Base-by-base conservation (phyloP, 92 coral and sea anemone genomes). In the Parazoanthus atlanticus region DNA sequence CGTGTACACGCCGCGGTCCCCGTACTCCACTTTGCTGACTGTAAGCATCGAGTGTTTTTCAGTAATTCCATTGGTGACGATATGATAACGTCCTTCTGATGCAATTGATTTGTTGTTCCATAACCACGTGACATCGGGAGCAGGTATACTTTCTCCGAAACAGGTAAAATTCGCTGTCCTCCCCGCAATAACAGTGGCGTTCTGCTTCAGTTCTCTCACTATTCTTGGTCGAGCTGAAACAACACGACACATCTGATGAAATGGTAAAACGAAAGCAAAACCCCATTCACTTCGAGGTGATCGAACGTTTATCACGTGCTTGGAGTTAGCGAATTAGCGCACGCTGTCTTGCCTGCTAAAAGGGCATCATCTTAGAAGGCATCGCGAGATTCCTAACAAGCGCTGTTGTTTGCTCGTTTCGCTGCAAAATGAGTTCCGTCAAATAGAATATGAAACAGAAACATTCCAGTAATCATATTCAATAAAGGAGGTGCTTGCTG, bases 71-170 rank as follows among this genome's bases (percentile, higher is more conserved):
- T 32, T 69, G 16, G 78, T 92, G 8, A 65, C 69, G 5, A 69
- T 80, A 32, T 13, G 43, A 5, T 46, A 30, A 56, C 70, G 34
- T 21, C 56, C 40, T 38, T 23, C 56, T 40, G 33, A 6, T 52
- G 40, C 11, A 8, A 79, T 47, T 26, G 54, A 6, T 17, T 78
- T 29, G 11, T 82, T 69, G 58, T 91, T 58, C 73, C 75, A 64
- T 32, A 13, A 64, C 97, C 97, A 94, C 32, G 58, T 76, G 74
- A 94, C 84, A 23, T 58, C 26, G 29, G 97, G 95, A 32, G 86
- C 79, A 36, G 97, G 97, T 54, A 92, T 91, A 41, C 90, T 88
- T 36, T 91, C 92, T 5, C 92, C 97, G 2, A 21, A 80, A 58
- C 97, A 94, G 16, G 86, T 46, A 5, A 94, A 81, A 4, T 40